These are phyloP conservation scores for Teleogryllus occipitalis DNA, from an alignment of 1,140 invertebrate species.

Conservation along the genomic window DNA sequence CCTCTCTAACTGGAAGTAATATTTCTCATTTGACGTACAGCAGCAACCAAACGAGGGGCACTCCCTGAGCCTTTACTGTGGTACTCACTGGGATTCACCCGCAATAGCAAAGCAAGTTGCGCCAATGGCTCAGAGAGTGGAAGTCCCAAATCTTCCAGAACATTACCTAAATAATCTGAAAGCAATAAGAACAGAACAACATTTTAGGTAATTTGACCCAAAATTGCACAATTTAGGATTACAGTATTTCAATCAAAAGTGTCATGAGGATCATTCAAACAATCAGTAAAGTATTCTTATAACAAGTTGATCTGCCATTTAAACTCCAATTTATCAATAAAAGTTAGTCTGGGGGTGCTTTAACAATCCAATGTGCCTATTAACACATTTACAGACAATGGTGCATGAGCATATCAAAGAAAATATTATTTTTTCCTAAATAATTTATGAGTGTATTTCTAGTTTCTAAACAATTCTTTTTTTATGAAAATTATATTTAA, in stretches of 20 bases:
- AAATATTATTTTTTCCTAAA: too few relatives aligned
- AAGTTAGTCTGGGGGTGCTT: background rate
- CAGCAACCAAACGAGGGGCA: slow-evolving; percentile 58
- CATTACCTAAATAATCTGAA: slow-evolving; percentile 73
- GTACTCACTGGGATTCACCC: slow-evolving; percentile 60
- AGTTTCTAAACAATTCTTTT: too few relatives aligned
- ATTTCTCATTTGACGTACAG: slow-evolving; percentile 65
- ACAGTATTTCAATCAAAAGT: too few relatives aligned
- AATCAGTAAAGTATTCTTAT: background rate
- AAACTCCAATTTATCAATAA: background rate
- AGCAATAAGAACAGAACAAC: slow-evolving; percentile 19
- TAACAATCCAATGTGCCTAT: background rate
- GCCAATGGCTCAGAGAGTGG: slow-evolving; percentile 58
- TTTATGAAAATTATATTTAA: too few relatives aligned
- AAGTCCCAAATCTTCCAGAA: slow-evolving; percentile 77
- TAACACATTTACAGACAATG: background rate
- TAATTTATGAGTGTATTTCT: too few relatives aligned
- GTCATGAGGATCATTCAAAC: background rate
- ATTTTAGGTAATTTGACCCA: background rate
- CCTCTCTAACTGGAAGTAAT: slow-evolving; percentile 37
- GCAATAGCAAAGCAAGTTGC: slow-evolving; percentile 57
- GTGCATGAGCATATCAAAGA: too few relatives aligned
- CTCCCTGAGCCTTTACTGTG: slow-evolving; percentile 52
- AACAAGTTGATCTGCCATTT: background rate
- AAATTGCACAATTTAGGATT: background rate